Conservation (phyloP, 2,113 vertebrate genomes). For the Mustelus asterias region DNA sequence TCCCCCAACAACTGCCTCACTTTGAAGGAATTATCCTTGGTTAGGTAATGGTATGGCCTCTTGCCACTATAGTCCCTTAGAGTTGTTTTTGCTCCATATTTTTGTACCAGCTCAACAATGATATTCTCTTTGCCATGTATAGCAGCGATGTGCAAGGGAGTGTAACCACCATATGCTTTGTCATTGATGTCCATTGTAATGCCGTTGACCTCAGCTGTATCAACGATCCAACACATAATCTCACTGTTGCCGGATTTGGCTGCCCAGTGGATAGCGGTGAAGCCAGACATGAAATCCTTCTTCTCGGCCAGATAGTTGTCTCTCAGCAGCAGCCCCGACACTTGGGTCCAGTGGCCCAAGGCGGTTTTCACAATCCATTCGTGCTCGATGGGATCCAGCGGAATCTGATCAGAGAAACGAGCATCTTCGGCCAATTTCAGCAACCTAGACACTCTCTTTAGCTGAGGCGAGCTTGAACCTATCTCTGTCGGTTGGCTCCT, state of each 20-base stretch:
- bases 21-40: slow-evolving; percentile 46
- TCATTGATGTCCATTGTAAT: slow-evolving; percentile 62
- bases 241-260: slow-evolving; percentile 75
- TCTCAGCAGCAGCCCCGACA: slow-evolving; percentile 73
- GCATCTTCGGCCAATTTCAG: slow-evolving; percentile 55
- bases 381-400: slow-evolving; percentile 72
- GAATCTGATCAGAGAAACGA: slow-evolving; percentile 49
- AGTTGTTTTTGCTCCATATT: slow-evolving; percentile 58
- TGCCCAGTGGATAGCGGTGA: slow-evolving; percentile 89
- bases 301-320: slow-evolving; percentile 70
- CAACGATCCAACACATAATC: slow-evolving; percentile 69
- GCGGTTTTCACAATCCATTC: slow-evolving; percentile 75
- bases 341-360: slow-evolving; percentile 70
- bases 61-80: slow-evolving; percentile 82
- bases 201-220: slow-evolving; percentile 53
- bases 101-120: slow-evolving; percentile 63
- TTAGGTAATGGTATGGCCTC: slow-evolving; percentile 77
- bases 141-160: slow-evolving; percentile 79
- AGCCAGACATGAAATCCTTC: slow-evolving; percentile 81
- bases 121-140: slow-evolving; percentile 69
- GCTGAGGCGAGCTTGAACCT: slow-evolving; percentile 45
- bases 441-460: slow-evolving; percentile 47
- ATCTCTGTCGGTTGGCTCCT: slow-evolving; percentile 44
- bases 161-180: slow-evolving; percentile 76
- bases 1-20: slow-evolving; percentile 67